Conservation (phyloP, 2,797 vertebrate species). For the Lithobates pipiens region DNA sequence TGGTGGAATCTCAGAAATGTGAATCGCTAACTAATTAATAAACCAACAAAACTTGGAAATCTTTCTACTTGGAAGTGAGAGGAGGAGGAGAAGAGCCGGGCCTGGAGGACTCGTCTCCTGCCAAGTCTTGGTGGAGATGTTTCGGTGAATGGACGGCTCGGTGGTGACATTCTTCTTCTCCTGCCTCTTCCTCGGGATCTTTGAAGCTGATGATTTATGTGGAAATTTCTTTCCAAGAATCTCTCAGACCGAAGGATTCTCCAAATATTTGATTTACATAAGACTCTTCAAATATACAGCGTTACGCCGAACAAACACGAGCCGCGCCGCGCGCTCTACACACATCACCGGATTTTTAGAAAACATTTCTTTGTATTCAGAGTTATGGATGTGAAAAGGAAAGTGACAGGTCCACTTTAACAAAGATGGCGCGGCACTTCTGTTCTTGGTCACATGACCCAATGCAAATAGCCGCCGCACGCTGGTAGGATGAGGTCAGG, state of each 20-base stretch:
- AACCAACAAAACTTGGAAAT: background rate
- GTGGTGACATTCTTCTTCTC: constrained; percentile 40
- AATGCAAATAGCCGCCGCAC: no score
- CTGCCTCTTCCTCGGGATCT: constrained; percentile 3
- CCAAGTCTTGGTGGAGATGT: constrained; percentile 20
- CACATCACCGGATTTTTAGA: no score
- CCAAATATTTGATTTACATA: constrained; percentile 48
- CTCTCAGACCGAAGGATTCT: constrained; percentile 3
- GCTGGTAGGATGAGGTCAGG: no score
- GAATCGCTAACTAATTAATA: background rate
- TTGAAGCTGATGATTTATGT: constrained; percentile 48
- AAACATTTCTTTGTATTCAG: no score
- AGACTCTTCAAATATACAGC: constrained; percentile 15
- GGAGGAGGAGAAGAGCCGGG: no score
- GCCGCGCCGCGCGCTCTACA: background rate
- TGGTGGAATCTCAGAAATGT: no score
- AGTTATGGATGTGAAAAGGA: no score
- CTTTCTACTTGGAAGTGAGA: background rate
- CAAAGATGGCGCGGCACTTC: no score
- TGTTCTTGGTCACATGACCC: no score
- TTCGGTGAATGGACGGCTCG: constrained; percentile 38
- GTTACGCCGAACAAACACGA: background rate
- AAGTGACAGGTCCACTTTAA: no score
- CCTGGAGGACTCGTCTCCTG: background rate
- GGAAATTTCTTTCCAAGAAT: constrained; percentile 36